phyloP scores from a whole-genome alignment of 2,797 vertebrate species.

The Gymnoscopelus braueri region DNA sequence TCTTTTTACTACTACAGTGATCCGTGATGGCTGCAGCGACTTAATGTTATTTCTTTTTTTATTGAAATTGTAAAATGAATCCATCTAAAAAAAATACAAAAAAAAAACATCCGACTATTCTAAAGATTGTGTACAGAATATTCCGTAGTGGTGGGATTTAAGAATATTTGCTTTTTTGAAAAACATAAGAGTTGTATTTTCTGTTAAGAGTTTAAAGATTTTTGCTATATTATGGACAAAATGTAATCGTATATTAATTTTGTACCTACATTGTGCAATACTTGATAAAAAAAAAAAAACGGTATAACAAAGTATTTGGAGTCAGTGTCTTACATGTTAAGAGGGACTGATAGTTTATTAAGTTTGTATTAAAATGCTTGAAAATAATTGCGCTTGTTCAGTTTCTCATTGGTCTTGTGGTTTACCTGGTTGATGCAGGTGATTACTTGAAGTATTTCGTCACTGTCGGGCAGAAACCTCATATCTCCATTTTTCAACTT shows the following conservation, averaged over 20 bases:
- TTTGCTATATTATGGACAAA: conserved; percentile 99
- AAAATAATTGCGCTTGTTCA: conserved; percentile 77
- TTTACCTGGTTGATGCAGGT: neutral
- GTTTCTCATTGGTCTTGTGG: conserved; percentile 57
- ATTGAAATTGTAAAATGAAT: conserved; percentile 95
- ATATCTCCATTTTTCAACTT: no score
- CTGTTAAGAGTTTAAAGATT: conserved; percentile 99
- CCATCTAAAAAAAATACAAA: conserved; percentile 84
- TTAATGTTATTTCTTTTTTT: conserved; percentile 96
- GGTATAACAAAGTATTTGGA: conserved; percentile 99
- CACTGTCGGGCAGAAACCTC: no score
- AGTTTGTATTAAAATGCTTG: conserved; percentile 99
- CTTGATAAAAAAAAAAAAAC: conserved; percentile 92
- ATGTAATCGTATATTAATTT: conserved; percentile 99
- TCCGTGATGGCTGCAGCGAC: conserved; percentile 99
- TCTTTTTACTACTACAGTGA: conserved; percentile 99
- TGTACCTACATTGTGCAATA: conserved; percentile 90
- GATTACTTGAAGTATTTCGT: neutral
- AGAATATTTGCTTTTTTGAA: conserved; percentile 95
- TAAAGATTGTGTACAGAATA: conserved; percentile 95
- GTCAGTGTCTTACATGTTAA: conserved; percentile 99
- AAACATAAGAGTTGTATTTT: conserved; percentile 98
- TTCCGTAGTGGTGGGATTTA: conserved; percentile 97
- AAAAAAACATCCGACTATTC: conserved; percentile 86
- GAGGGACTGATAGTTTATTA: conserved; percentile 99